Base-by-base conservation (phyloP, 2,888 invertebrate species). In the Drosophila dives region DNA sequence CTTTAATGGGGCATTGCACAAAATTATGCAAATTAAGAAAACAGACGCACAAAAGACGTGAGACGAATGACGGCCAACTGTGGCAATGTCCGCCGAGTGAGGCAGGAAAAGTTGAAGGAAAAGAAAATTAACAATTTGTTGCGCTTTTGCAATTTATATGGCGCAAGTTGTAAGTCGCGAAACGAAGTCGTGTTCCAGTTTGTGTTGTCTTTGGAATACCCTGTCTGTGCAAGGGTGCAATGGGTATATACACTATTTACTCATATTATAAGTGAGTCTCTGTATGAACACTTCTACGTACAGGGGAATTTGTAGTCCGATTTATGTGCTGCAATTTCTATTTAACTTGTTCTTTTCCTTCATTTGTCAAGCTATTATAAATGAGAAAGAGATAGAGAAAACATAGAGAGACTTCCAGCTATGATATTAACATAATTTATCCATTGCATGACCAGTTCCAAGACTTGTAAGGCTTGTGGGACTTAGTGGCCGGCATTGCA, bases 91-190 rank as follows among this genome's bases (percentile, higher is more conserved):
- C 45, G 15, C 58, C 33, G 6, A 29, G 53, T 23, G 23, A 20
- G 11, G 58, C 40, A 40, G 56, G 64, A 51, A 49, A 54, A 71
- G 65, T 61, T 62, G 60, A 81, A 75, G 70, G 74, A 73, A 77
- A 86, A 75, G 82, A 89, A 89, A 86, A 85, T 86, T 89, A 89
- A 82, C 89, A 86, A 86, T 89, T 86, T 86, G 86, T 84, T 89
- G 89, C 88, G 86, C 89, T 85, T 84, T 85, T 81, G 78, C 74
- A 77, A 85, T 87, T 87, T 80, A 87, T 78, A 80, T 66, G 69
- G 64, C 60, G 33, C 64, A 66, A 71, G 45, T 60, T 64, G 65
- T 65, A 61, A 74, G 55, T 64, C 55, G 55, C 68, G 50, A 73
- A 75, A 69, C 73, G 49, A 60, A 79, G 70, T 77, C 70, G 71